Evolutionary conservation across 2,888 invertebrate species (phyloP).

Genomic region (Drosophila mulleri): DNA sequence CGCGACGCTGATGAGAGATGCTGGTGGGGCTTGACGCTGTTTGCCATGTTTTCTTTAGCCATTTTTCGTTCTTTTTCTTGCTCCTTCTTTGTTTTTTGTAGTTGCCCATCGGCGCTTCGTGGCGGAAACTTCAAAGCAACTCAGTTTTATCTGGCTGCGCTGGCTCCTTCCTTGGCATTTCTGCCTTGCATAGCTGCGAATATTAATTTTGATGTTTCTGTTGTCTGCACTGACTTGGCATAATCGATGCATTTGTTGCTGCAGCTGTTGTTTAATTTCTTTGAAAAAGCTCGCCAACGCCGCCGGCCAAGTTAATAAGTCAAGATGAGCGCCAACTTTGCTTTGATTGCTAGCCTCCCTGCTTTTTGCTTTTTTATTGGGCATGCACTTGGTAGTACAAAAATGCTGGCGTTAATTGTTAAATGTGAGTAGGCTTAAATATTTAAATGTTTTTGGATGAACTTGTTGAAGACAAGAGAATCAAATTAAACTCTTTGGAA

Average conservation of each 20-base stretch:
- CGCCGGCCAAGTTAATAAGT: constrained; percentile 63
- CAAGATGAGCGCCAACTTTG: constrained; percentile 48
- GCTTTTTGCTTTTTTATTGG: not conserved
- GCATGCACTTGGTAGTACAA: constrained; percentile 20
- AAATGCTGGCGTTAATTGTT: constrained; percentile 1
- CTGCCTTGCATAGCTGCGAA: constrained; percentile 66
- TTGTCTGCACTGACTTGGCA: constrained; percentile 58
- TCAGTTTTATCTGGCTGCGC: constrained; percentile 39
- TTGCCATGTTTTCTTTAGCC: constrained; percentile 33
- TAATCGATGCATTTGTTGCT: constrained; percentile 69
- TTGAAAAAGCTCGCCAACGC: constrained; percentile 52
- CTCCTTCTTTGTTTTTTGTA: constrained; percentile 16
- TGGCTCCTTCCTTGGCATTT: constrained; percentile 53
- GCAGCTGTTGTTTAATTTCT: constrained; percentile 61
- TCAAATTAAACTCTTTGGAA: too few relatives aligned
- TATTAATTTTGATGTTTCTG: constrained; percentile 68
- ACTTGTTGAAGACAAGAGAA: not conserved
- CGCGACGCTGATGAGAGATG: constrained; percentile 38
- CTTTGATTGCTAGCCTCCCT: constrained; percentile 50
- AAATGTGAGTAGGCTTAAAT: not conserved
- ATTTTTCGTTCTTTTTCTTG: constrained; percentile 8
- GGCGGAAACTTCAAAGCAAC: constrained; percentile 67
- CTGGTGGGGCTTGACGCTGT: constrained; percentile 17
- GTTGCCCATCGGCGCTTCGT: constrained; percentile 40
- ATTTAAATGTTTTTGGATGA: not conserved